Evolutionary conservation across 1,140 invertebrate species (phyloP), one percentile per base, ranked within the genome.

Genomic region (Trachymyrmex septentrionalis): DNA sequence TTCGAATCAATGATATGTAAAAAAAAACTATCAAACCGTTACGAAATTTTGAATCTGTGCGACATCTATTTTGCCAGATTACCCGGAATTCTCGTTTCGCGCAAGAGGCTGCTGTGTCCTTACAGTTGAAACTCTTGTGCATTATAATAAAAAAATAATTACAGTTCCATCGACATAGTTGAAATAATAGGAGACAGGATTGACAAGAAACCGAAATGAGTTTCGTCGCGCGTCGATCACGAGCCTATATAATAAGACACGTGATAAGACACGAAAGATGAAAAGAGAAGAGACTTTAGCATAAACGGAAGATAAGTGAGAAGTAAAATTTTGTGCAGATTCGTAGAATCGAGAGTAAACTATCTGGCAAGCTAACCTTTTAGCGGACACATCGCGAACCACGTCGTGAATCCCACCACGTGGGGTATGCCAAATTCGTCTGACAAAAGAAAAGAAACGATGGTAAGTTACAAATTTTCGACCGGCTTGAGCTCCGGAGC

Each of bases 321-420:
- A 53, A 77, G 53, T 85, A 76, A 21, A 71, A 80, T 81, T 78
- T 61, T 75, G 82, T 84, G 84, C 61, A 87, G 30, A 84, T 66
- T 48, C 66, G 66, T 77, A 87, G 76, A 87, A 85, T 86, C 71
- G 48, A 86, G 67, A 80, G 21, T 63, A 82, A 87, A 92, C 16
- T 69, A 90, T 77, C 82, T 87, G 69, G 76, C 72, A 34, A 38
- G 93, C 96, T 95, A 95, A 96, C 96, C 96, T 96, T 96, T 96
- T 84, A 94, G 92, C 86, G 95, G 95, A 92, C 94, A 96, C 94
- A 96, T 95, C 86, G 96, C 94, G 92, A 96, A 95, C 96, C 96
- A 96, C 88, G 96, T 95, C 72, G 96, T 96, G 93, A 96, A 96
- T 93, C 96, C 96, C 93, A 96, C 95, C 92, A 95, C 94, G 92